These are phyloP conservation scores for Drosophila funebris DNA, from an alignment of 1,140 invertebrate species.

Conservation along the genomic window DNA sequence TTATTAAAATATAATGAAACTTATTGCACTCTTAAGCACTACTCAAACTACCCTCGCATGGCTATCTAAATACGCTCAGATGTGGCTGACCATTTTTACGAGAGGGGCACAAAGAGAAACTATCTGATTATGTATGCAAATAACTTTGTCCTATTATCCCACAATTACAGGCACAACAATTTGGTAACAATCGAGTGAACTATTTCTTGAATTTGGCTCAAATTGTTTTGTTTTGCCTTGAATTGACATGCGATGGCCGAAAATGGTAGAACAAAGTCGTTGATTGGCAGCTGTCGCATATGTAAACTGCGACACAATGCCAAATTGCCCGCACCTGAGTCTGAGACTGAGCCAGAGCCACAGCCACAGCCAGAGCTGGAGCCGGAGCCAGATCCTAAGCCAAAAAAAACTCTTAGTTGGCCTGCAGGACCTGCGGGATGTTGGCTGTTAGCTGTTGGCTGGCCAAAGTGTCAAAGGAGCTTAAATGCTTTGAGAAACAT, in stretches of 20 bases:
- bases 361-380: not conserved
- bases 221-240: not conserved
- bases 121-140: constrained; percentile 47
- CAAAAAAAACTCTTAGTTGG: constrained; percentile 6
- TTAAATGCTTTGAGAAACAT: constrained; percentile 65
- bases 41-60: not conserved
- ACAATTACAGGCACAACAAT: constrained; percentile 38
- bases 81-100: constrained; percentile 5
- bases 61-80: not conserved
- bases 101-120: not conserved
- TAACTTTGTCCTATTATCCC: constrained; percentile 42
- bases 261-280: constrained; percentile 53
- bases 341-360: not conserved
- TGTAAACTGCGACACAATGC: constrained; percentile 41
- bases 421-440: constrained; percentile 1
- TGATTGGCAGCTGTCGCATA: constrained; percentile 77
- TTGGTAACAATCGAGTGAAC: constrained; percentile 21
- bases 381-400: not conserved
- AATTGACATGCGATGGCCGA: constrained; percentile 55
- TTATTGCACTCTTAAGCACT: no score
- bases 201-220: not conserved
- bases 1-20: no score
- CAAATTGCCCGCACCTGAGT: constrained; percentile 50
- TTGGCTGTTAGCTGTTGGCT: no score
- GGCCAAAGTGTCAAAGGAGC: constrained; percentile 64